phyloP scores from a whole-genome alignment of 2,113 vertebrate genomes.

The Centropus unirufus region DNA sequence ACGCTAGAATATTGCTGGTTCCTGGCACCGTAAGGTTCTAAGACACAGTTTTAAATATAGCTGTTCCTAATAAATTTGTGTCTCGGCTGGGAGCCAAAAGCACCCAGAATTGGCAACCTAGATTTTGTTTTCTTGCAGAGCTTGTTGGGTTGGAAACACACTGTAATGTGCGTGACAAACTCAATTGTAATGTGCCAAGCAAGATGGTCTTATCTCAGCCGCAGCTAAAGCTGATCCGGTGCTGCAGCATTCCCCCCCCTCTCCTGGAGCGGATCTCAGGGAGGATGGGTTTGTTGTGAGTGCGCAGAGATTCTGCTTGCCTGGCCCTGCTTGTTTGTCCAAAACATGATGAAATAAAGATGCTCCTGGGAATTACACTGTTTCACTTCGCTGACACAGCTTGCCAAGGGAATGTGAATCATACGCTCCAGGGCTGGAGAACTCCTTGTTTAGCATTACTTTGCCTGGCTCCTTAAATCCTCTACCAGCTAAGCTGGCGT shows the following conservation, averaged over 20 bases:
- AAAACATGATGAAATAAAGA: neutral
- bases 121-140: slow-evolving; percentile 19
- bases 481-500: neutral
- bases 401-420: slow-evolving; percentile 60
- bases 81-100: slow-evolving; percentile 11
- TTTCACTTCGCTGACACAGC: neutral
- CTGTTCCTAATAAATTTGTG: slow-evolving; percentile 27
- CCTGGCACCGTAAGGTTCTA: slow-evolving; percentile 6
- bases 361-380: neutral
- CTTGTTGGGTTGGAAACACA: slow-evolving; percentile 10
- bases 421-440: neutral
- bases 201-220: neutral
- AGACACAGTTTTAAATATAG: neutral
- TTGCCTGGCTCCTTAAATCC: neutral
- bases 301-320: neutral
- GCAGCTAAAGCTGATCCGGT: accelerated
- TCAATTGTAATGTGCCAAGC: neutral
- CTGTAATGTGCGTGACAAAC: slow-evolving; percentile 2
- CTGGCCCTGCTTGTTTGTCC: neutral
- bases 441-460: neutral
- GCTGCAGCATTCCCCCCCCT: neutral
- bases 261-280: neutral
- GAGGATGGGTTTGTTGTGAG: neutral
- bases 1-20: neutral
- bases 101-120: neutral